Conservation (phyloP, 2,888 invertebrate species). For the Metallyticus violacea region DNA sequence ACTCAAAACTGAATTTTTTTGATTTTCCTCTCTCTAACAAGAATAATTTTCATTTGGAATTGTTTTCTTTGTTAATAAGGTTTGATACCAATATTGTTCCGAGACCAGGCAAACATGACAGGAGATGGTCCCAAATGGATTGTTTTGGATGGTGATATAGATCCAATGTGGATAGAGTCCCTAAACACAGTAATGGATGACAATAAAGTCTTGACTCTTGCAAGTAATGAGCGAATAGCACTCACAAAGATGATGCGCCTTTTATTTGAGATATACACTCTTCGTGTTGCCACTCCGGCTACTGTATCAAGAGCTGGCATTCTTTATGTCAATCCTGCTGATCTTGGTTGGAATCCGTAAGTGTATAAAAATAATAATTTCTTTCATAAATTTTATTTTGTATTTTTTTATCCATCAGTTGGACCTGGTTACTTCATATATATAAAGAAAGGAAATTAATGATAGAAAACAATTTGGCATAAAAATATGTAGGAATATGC, state of each 20-base stretch:
- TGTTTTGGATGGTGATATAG: conserved; percentile 92
- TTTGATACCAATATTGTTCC: conserved; percentile 88
- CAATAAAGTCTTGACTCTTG: conserved; percentile 90
- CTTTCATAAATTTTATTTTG: neutral
- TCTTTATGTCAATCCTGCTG: conserved; percentile 89
- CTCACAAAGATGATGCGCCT: conserved; percentile 85
- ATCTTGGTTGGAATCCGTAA: conserved; percentile 93
- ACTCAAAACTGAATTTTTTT: no score
- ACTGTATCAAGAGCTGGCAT: conserved; percentile 95
- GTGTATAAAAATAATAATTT: no score
- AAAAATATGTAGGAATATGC: no score
- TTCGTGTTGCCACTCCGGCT: conserved; percentile 91
- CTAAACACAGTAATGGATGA: conserved; percentile 97
- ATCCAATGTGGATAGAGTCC: conserved; percentile 98
- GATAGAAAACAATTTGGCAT: no score
- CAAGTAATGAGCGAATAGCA: conserved; percentile 92
- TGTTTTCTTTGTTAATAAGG: conserved; percentile 55
- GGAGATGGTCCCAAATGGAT: conserved; percentile 92
- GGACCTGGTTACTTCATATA: no score
- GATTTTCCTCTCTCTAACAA: no score
- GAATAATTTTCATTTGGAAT: no score
- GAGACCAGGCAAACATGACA: conserved; percentile 86
- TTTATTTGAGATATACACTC: conserved; percentile 88
- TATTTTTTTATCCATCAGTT: neutral
- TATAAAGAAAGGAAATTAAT: no score